Evolutionary conservation across 1,140 invertebrate genomes (phyloP).

Genomic region (Drosophila mojavensis): DNA sequence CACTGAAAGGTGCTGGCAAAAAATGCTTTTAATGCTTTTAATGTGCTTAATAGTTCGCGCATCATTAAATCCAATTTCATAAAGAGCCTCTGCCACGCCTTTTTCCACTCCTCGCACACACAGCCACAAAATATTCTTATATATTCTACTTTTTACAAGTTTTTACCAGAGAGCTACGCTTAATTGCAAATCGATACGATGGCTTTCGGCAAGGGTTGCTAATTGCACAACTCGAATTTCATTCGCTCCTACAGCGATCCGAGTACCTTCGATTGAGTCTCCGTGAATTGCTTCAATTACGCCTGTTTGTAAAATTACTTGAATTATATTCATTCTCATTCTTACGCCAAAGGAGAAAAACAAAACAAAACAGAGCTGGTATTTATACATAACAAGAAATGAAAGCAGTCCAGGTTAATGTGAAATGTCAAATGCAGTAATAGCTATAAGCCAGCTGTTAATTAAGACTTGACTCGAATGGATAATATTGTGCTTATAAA

Average conservation of each 20-base stretch:
- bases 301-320: slow-evolving; percentile 18
- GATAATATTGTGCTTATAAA: no score
- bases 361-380: no score
- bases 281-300: slow-evolving; percentile 44
- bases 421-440: no score
- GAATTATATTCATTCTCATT: neutral
- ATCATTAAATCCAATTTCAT: slow-evolving; percentile 75
- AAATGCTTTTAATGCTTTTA: slow-evolving; percentile 65
- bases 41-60: slow-evolving; percentile 78
- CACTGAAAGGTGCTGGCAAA: slow-evolving; percentile 27
- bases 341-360: no score
- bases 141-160: slow-evolving; percentile 13
- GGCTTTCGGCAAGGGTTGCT: slow-evolving; percentile 43
- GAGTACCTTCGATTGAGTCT: slow-evolving; percentile 30
- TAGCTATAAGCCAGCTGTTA: no score
- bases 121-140: slow-evolving; percentile 32
- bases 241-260: neutral
- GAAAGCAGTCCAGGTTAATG: no score
- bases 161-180: slow-evolving; percentile 35
- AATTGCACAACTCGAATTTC: slow-evolving; percentile 56
- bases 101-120: neutral
- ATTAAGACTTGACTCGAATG: no score
- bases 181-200: slow-evolving; percentile 76
- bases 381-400: no score
- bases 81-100: slow-evolving; percentile 19